Evolutionary conservation across 2,888 invertebrate genomes (phyloP).

Genomic region (Allacma fusca): DNA sequence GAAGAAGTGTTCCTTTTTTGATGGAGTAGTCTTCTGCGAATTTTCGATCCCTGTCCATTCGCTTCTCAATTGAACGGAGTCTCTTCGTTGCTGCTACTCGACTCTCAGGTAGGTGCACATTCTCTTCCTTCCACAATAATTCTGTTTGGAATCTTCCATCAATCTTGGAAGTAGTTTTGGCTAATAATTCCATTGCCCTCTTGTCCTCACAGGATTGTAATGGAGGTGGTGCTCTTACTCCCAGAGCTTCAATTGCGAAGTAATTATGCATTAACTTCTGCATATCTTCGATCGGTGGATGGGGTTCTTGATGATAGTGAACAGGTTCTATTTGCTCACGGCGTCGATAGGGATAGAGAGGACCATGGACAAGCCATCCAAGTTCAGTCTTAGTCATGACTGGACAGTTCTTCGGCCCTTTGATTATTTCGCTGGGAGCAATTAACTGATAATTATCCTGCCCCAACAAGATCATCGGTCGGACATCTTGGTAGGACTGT

Average conservation of each 20-base stretch:
- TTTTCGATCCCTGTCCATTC: conserved; percentile 29
- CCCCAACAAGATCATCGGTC: not conserved
- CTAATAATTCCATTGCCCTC: conserved; percentile 6
- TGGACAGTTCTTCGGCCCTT: not conserved
- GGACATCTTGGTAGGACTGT: no score
- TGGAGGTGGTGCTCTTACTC: not conserved
- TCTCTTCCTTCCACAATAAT: conserved; percentile 9
- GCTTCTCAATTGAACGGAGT: conserved; percentile 17
- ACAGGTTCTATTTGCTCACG: no score
- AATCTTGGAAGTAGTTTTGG: conserved; percentile 14
- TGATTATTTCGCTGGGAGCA: not conserved
- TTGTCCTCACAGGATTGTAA: not conserved
- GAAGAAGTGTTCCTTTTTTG: conserved; percentile 29
- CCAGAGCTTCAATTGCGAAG: not conserved
- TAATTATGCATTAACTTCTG: not conserved
- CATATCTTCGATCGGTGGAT: not conserved
- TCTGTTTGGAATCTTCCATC: conserved; percentile 37
- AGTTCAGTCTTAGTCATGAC: not conserved
- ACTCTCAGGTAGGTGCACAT: conserved; percentile 20
- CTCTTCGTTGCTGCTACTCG: not conserved
- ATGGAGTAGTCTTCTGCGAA: conserved; percentile 22
- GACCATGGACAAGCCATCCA: conserved; percentile 14
- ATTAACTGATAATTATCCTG: conserved; percentile 18
- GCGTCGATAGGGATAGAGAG: not conserved
- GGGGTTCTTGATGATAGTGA: no score